Percentiles rank a stretch among this genome's conserved stretches.
Evolutionary conservation across 2,888 invertebrate genomes (phyloP).

Genomic region (Drosophila koepferae): DNA sequence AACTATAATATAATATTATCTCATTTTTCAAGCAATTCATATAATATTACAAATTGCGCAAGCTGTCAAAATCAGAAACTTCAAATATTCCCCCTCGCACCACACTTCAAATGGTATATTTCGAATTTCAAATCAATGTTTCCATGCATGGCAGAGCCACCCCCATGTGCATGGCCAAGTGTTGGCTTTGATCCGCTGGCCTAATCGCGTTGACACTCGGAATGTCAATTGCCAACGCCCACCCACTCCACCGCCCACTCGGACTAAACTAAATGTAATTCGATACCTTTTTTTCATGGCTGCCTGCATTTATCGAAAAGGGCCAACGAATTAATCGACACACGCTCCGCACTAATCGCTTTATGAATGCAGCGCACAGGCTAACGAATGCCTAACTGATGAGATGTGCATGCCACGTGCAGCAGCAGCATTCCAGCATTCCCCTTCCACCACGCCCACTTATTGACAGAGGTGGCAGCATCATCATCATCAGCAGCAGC

Average conservation of each 20-base stretch:
- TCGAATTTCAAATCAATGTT: constrained; percentile 7
- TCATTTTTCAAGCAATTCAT: background rate
- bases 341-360: constrained; percentile 72
- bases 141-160: background rate
- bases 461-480: background rate
- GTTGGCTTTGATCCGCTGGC: constrained; percentile 11
- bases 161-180: constrained; percentile 7
- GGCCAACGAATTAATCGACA: constrained; percentile 68
- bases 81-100: no score
- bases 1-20: no score
- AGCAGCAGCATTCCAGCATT: constrained; percentile 1
- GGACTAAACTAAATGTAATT: constrained; percentile 50
- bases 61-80: background rate
- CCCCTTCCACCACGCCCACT: background rate
- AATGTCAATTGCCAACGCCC: constrained; percentile 25
- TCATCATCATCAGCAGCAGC: constrained; percentile 16
- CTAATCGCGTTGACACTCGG: constrained; percentile 18
- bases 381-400: constrained; percentile 52
- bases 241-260: background rate
- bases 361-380: constrained; percentile 49
- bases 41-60: background rate
- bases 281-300: constrained; percentile 62
- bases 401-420: constrained; percentile 50
- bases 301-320: constrained; percentile 58
- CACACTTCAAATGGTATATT: background rate